Base-by-base conservation (phyloP, 2,113 vertebrate species). In the Alethe castanea region DNA sequence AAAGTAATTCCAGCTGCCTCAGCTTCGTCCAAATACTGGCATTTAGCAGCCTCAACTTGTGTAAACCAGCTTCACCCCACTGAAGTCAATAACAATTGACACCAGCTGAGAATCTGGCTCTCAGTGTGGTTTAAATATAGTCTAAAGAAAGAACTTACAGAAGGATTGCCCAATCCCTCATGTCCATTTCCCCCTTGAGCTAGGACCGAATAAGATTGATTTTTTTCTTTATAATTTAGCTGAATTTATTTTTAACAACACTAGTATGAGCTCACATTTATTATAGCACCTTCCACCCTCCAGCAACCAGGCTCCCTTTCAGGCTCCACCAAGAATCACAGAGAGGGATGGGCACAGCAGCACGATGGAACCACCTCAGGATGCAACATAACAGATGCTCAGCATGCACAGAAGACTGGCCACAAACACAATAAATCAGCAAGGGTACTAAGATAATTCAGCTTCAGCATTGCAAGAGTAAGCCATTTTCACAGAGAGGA, bases 91-190 rank as follows among this genome's bases (percentile, higher is more conserved):
- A 95, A 96, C 87, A 93, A 94, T 93, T 95, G 90, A 96, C 90
- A 95, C 94, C 90, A 97, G 92, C 92, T 96, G 93, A 96, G 94
- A 95, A 92, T 95, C 88, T 95, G 95, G 88, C 88, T 88, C 76
- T 90, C 2, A 0, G 14, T 57, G 28, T 24, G 40, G 64, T 88
- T 95, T 94, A 96, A 96, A 97, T 93, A 92, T 94, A 96, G 92
- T 90, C 56, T 90, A 86, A 96, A 94, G 88, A 91, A 86, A 86
- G 36, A 95, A 95, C n/a, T 93, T 88, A 94, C 67, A 93, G 94
- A 91, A 91, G 67, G 56, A 92, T 94, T 96, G 85, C 93, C 79
- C 85, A 90, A 40, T 95, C 81, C 31, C 31, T 95, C 56, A 54
- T 88, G 93, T 95, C 95, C 93, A 90, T 91, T 92, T 92, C 25